These are phyloP conservation scores for Enoplosus armatus DNA, from an alignment of 2,797 vertebrate species.

Conservation along the genomic window DNA sequence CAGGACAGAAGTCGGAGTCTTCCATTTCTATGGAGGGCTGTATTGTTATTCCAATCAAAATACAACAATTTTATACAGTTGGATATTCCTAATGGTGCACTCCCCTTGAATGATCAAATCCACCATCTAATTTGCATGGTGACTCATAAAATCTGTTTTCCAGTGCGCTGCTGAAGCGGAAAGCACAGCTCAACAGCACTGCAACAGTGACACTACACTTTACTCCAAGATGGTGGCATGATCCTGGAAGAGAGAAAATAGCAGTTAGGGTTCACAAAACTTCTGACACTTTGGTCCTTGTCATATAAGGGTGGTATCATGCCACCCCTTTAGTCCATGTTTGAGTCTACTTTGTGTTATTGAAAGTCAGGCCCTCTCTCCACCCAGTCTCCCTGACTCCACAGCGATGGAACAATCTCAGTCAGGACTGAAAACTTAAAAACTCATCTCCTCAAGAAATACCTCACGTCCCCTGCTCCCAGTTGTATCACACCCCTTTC, in stretches of 20 bases:
- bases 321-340: slow-evolving; percentile 13
- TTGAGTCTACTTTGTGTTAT: slow-evolving; percentile 44
- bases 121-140: slow-evolving; percentile 51
- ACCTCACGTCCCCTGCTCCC: slow-evolving; percentile 45
- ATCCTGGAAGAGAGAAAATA: slow-evolving; percentile 32
- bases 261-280: slow-evolving; percentile 8
- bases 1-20: slow-evolving; percentile 34
- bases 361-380: slow-evolving; percentile 59
- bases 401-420: slow-evolving; percentile 37
- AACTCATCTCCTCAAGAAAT: slow-evolving; percentile 62
- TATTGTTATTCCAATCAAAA: slow-evolving; percentile 54
- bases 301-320: slow-evolving; percentile 15
- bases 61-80: slow-evolving; percentile 18
- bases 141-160: slow-evolving; percentile 50
- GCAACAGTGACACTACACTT: slow-evolving; percentile 39
- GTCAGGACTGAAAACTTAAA: slow-evolving; percentile 49
- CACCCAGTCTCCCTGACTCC: slow-evolving; percentile 40
- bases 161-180: slow-evolving; percentile 17
- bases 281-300: slow-evolving; percentile 10
- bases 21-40: slow-evolving; percentile 30
- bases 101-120: slow-evolving; percentile 42
- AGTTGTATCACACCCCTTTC: slow-evolving; percentile 40
- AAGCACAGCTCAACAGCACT: slow-evolving; percentile 33
- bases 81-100: slow-evolving; percentile 24
- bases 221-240: slow-evolving; percentile 5